Base-by-base conservation (phyloP, 2,888 invertebrate species). In the Lycia hirtaria region DNA sequence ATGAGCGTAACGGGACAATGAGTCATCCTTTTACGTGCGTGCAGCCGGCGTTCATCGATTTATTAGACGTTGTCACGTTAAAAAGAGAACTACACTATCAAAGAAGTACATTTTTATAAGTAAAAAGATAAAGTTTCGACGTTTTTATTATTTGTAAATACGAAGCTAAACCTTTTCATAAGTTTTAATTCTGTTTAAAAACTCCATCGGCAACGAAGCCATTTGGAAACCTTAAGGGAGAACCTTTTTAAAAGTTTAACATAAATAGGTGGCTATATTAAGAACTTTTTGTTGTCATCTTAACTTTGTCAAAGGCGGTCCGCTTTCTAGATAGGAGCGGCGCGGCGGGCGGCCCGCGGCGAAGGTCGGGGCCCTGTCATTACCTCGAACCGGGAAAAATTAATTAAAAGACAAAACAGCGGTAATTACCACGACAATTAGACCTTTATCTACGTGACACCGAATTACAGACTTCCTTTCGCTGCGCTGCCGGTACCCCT, bases 371-470 rank as follows among this genome's bases (percentile, higher is more conserved):
- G 50, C 32, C 44, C 22, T 41, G 32, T 41, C 24, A 48, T 54
- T 41, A 47, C 57, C 15, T 41, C 44, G 48, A n/a, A n/a, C n/a
- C 33, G 1, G 44, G 44, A 53, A 48, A 52, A 58, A 44, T 43
- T 58, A 53, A 58, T 53, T 49, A 53, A 57, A 57, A 37, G 48
- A 57, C 52, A 52, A 53, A 48, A 49, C 49, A 45, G 38, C 24
- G 52, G 24, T 49, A 49, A 58, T 58, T 53, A 53, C 32, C 12
- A n/a, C 43, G 28, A 55, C 55, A 55, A 55, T 43, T 43, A 49
- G 49, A 44, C 52, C 41, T 48, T 58, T 58, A 53, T 49, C 58
- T 49, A 49, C 49, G 44, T 35, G 35, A 35, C 35, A 15, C 17
- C 17, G 35, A 15, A 9, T 15, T 3, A 9, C 12, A 6, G 35